A percentile compares a stretch with the other conserved stretches of the same genome.
These are phyloP conservation scores for Stegostoma tigrinum DNA, from an alignment of 2,113 vertebrate species.

Conservation along the genomic window DNA sequence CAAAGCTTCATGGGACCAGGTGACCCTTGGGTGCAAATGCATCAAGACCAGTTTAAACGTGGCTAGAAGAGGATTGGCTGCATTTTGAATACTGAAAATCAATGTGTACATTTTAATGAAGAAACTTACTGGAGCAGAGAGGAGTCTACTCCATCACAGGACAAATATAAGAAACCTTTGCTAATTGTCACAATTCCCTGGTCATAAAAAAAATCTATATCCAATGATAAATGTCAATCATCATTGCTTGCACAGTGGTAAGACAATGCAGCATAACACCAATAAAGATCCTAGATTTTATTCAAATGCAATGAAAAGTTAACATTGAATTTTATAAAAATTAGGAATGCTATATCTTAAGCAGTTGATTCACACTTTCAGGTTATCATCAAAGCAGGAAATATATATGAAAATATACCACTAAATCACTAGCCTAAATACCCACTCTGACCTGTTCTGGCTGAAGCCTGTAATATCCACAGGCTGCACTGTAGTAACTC, in stretches of 20 bases:
- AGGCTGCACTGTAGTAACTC: not conserved
- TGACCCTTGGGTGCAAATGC: too few relatives aligned
- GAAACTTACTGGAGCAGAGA: too few relatives aligned
- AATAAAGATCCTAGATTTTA: not conserved
- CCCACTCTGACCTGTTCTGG: not conserved
- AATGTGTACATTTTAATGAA: too few relatives aligned
- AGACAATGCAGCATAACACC: not conserved
- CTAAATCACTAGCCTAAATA: not conserved
- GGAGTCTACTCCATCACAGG: too few relatives aligned
- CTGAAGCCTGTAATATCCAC: not conserved
- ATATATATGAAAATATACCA: not conserved
- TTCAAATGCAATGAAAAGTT: not conserved
- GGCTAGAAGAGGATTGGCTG: too few relatives aligned
- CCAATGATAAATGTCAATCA: not conserved
- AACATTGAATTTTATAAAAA: not conserved
- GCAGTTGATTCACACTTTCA: not conserved
- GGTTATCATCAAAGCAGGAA: not conserved
- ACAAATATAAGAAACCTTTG: not conserved
- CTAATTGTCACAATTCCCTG: not conserved
- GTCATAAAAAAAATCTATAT: not conserved
- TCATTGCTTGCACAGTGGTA: not conserved
- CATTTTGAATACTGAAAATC: too few relatives aligned
- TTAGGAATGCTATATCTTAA: not conserved
- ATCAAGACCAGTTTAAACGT: too few relatives aligned
- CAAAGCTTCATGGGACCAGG: too few relatives aligned